A percentile compares a stretch with the other conserved stretches of the same genome.
phyloP scores from a whole-genome alignment of 2,113 vertebrate genomes.

The Apaloderma vittatum region DNA sequence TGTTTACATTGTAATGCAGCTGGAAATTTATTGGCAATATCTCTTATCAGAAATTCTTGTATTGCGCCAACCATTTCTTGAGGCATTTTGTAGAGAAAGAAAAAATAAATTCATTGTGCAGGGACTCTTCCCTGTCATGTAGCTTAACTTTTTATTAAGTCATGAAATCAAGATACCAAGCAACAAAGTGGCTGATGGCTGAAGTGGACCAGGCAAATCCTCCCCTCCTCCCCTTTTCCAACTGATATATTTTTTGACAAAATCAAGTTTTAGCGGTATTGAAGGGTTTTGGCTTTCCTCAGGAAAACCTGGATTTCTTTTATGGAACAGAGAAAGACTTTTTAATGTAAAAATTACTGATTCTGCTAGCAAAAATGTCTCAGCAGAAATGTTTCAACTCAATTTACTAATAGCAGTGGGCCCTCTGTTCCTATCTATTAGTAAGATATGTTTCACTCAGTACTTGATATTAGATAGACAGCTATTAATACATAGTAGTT shows the following conservation, averaged over 20 bases:
- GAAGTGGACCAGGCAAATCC: neutral
- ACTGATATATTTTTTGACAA: neutral
- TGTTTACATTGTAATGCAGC: slow-evolving; percentile 10
- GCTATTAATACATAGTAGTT: neutral
- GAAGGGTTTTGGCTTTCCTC: neutral
- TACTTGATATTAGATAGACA: neutral
- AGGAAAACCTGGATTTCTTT: neutral
- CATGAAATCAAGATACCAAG: slow-evolving; percentile 14
- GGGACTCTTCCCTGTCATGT: neutral
- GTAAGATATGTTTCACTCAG: neutral
- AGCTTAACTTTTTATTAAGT: slow-evolving; percentile 41
- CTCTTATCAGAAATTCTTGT: slow-evolving; percentile 14
- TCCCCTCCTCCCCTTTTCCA: neutral
- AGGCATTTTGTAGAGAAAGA: neutral
- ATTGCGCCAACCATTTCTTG: neutral
- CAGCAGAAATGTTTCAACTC: neutral
- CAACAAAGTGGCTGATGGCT: neutral
- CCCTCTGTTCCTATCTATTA: neutral
- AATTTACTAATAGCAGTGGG: neutral
- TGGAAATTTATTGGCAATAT: slow-evolving; percentile 16
- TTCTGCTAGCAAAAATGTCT: neutral
- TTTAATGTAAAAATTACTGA: neutral
- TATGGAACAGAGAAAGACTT: neutral
- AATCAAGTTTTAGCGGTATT: neutral
- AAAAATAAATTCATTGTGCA: neutral